phyloP scores from a whole-genome alignment of 2,888 invertebrate species.

The Galerucella nymphaeae region DNA sequence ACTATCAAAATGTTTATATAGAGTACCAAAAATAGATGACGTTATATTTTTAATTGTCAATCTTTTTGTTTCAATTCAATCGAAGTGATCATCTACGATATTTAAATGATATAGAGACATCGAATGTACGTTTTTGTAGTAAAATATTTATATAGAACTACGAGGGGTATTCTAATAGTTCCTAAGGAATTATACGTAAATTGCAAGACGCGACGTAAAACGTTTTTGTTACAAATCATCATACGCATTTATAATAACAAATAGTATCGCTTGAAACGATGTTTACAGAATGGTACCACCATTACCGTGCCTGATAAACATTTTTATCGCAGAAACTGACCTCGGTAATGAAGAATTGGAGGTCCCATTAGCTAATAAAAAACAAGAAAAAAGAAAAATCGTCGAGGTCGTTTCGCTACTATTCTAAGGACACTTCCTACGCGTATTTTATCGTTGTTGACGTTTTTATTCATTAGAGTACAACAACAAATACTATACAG shows the following conservation, averaged over 20 bases:
- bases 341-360: conserved; percentile 41
- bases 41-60: background rate
- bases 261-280: background rate
- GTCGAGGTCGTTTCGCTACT: conserved; percentile 34
- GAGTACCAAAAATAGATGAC: conserved; percentile 7
- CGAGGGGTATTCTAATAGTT: background rate
- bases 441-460: conserved; percentile 18
- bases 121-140: no score
- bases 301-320: conserved; percentile 14
- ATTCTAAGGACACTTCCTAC: conserved; percentile 32
- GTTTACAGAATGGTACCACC: conserved; percentile 12
- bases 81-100: background rate
- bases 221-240: no score
- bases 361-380: conserved; percentile 42
- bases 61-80: background rate
- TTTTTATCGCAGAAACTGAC: conserved; percentile 33
- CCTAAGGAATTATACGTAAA: no score
- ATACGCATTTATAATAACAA: background rate
- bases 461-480: conserved; percentile 12
- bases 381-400: conserved; percentile 23
- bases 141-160: background rate
- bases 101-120: background rate
- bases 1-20: conserved; percentile 4
- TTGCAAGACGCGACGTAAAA: no score
- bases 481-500: background rate